These are phyloP conservation scores for Aricia artaxerxes DNA, from an alignment of 2,888 invertebrate species.

Conservation along the genomic window DNA sequence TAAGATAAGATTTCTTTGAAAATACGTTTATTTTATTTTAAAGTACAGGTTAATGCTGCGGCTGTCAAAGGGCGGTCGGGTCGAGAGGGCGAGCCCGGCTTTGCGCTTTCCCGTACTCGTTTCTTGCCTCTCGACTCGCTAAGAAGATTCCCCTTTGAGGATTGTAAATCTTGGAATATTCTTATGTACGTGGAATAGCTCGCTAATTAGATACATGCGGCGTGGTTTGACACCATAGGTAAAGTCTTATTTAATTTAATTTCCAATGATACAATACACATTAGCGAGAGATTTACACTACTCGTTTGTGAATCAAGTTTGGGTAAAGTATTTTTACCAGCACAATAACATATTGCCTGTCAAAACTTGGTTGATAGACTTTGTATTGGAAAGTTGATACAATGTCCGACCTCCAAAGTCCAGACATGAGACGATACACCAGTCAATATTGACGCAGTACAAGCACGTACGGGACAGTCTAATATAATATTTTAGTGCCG, in stretches of 20 bases:
- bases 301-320: not conserved
- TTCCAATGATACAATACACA: not conserved
- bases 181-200: not conserved
- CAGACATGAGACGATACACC: not conserved
- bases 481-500: constrained; percentile 15
- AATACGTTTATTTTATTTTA: constrained; percentile 35
- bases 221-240: not conserved
- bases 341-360: not conserved
- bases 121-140: constrained; percentile 29
- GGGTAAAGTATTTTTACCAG: not conserved
- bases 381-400: not conserved
- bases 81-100: constrained; percentile 32
- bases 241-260: not conserved
- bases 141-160: constrained; percentile 29
- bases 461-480: not conserved
- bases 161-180: constrained; percentile 26
- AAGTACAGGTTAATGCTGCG: constrained; percentile 35
- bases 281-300: not conserved
- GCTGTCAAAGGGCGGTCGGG: constrained; percentile 34
- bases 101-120: constrained; percentile 29
- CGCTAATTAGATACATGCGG: constrained; percentile 9
- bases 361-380: not conserved
- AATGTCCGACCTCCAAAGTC: not conserved
- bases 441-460: not conserved
- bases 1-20: constrained; percentile 19